Evolutionary conservation across 2,797 vertebrate genomes (phyloP), one percentile per base, ranked within the genome.

Genomic region (Odontamblyopus lacepedii): DNA sequence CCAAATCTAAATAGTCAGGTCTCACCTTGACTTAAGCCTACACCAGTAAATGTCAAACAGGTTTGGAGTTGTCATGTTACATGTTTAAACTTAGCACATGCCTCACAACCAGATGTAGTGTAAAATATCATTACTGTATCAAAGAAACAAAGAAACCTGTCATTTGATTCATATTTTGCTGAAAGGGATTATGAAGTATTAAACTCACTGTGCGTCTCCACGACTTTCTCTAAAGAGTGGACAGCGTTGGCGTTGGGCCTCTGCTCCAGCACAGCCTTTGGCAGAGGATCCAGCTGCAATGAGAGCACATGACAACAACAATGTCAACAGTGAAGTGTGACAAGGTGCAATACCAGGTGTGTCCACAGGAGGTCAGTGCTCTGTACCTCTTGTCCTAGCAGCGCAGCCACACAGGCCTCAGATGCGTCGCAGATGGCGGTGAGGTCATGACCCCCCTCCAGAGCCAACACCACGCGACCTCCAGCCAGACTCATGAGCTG

Each of bases 371-470:
- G 38, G 70, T 67, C 67, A 30, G 27, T 19, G 72, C n/a, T 18
- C 5, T 13, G 18, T 92, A 98, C 97, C 96, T 96, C 95, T 0
- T 96, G 95, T 71, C 96, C 95, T 29, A 98, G 93, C 86, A 98
- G 87, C 66, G 96, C 95, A 30, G 96, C 95, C 67, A 98, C 96
- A 18, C 97, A 98, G 0, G 96, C 94, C 92, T 99, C 97, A 0
- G 97, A 98, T 68, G 97, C 97, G 6, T 99, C 97, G 0, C 97
- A 99, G 81, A 99, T 99, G 84, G 97, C 97, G 0, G 96, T 98
- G 81, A 99, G 95, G 93, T 99, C 97, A 0, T 99, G 97, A 85
- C 97, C 97, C 55, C 97, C 97, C 89, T 99, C 97, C 0, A 99
- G 92, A 50, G 96, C 97, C 77, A 99, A 92, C 30, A 98, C 93